Evolutionary conservation across 2,113 vertebrate genomes (phyloP).

Genomic region (Pseudonaja textilis): DNA sequence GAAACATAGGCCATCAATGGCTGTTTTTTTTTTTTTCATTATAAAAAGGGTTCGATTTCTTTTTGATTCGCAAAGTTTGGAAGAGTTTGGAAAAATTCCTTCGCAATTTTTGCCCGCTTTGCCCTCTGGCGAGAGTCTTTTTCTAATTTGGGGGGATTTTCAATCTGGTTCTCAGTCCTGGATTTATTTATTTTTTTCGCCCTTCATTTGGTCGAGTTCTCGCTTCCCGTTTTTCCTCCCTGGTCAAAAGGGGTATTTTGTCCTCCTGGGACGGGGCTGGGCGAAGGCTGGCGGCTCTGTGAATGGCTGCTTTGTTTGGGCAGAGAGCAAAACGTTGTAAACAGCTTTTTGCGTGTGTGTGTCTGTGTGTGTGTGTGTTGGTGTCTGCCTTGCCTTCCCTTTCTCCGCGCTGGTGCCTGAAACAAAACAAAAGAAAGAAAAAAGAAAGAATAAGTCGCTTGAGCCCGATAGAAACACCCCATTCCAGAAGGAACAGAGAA

Average conservation of each 20-base stretch:
- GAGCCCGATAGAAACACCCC: background rate
- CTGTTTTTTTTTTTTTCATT: too few species aligned
- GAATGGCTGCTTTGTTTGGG: background rate
- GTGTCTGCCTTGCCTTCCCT: background rate
- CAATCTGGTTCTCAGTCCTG: background rate
- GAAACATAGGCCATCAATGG: too few species aligned
- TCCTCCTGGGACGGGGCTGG: too few species aligned
- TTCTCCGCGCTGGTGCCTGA: background rate
- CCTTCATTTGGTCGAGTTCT: background rate
- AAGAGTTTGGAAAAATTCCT: background rate
- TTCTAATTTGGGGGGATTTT: background rate
- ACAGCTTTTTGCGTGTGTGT: background rate
- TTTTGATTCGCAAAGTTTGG: background rate
- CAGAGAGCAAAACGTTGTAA: background rate
- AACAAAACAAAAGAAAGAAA: too few species aligned
- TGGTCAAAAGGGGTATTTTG: background rate
- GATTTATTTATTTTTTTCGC: background rate
- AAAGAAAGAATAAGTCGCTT: background rate
- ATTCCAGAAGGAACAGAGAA: background rate
- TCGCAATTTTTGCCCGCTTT: background rate
- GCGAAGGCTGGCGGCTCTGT: background rate
- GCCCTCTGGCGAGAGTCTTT: background rate
- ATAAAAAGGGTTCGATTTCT: background rate
- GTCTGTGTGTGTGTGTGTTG: background rate
- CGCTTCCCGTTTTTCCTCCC: too few species aligned